A percentile compares a stretch with the other conserved stretches of the same genome.
These are phyloP conservation scores for Sinocyclocheilus anshuiensis DNA, from an alignment of 2,113 vertebrate species.

Conservation along the genomic window DNA sequence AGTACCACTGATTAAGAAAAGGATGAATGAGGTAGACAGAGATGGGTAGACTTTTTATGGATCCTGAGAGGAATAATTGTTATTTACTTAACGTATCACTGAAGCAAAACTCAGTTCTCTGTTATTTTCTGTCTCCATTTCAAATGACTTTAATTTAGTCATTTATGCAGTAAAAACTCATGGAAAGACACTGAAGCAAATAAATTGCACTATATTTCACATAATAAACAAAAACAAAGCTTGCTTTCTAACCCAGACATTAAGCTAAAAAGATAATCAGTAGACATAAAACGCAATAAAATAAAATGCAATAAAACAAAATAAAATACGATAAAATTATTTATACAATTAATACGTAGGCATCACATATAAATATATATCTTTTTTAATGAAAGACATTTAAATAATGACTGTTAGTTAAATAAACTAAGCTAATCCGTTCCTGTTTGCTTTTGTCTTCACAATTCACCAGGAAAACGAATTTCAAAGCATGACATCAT, in stretches of 20 bases:
- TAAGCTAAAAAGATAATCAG: not conserved
- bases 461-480: not conserved
- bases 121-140: not conserved
- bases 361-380: too few species aligned
- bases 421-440: not conserved
- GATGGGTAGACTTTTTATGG: not conserved
- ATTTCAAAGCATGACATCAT: slow-evolving; percentile 49
- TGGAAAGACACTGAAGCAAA: not conserved
- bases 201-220: not conserved
- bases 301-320: too few species aligned
- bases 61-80: not conserved
- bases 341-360: too few species aligned
- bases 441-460: not conserved
- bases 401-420: not conserved
- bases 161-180: not conserved
- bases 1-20: not conserved
- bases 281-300: not conserved
- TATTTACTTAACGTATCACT: not conserved
- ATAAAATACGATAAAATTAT: too few species aligned
- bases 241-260: not conserved
- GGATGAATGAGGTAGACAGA: too few species aligned
- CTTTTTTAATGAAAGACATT: not conserved
- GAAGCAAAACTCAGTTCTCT: not conserved
- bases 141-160: not conserved
- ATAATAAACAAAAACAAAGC: not conserved